Conservation (phyloP, 2,888 invertebrate genomes). For the Aleiodes leptofemur region DNA sequence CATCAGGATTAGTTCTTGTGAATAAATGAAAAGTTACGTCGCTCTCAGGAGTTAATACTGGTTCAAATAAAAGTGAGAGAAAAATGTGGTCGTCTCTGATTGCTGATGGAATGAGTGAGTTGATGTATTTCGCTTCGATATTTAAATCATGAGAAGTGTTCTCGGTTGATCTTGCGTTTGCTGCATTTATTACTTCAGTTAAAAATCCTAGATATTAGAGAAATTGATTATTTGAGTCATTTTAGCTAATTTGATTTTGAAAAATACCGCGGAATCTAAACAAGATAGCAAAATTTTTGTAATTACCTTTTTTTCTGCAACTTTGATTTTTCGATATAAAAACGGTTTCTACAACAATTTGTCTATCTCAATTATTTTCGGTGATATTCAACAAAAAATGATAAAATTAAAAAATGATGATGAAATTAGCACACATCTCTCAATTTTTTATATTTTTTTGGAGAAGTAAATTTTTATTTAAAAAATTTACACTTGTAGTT, state of each 20-base stretch:
- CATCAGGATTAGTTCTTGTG: conserved; percentile 59
- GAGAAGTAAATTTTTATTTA: too few species aligned
- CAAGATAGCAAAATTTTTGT: not conserved
- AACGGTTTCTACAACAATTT: too few species aligned
- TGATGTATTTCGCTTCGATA: not conserved
- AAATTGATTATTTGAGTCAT: not conserved
- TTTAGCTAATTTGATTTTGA: not conserved
- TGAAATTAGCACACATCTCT: too few species aligned
- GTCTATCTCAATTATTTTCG: too few species aligned
- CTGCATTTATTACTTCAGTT: not conserved
- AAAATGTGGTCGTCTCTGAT: conserved; percentile 48
- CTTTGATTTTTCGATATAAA: too few species aligned
- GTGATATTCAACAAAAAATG: too few species aligned
- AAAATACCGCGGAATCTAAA: too few species aligned
- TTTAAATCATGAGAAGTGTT: not conserved
- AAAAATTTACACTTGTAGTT: too few species aligned
- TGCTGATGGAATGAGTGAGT: not conserved
- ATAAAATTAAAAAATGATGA: too few species aligned
- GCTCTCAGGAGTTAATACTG: conserved; percentile 52
- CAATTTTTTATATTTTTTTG: too few species aligned
- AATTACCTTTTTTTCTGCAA: too few species aligned
- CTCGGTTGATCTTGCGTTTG: not conserved
- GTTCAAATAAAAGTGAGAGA: conserved; percentile 47
- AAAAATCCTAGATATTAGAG: not conserved
- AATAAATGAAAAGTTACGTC: conserved; percentile 63